phyloP scores from a whole-genome alignment of 2,888 invertebrate genomes.

The Acanthosepion esculentum region DNA sequence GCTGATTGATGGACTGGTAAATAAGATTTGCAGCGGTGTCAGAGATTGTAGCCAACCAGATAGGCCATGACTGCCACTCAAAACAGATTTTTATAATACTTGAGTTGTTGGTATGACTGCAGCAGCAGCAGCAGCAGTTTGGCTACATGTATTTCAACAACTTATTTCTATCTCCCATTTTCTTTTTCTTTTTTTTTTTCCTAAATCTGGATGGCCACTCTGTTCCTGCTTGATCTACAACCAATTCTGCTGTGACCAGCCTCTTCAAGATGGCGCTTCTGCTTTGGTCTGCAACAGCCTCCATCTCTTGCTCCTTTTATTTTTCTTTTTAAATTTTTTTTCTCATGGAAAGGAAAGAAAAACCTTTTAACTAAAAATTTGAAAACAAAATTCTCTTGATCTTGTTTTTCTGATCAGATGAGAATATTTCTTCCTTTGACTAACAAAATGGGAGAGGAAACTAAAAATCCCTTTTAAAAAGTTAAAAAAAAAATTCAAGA shows the following conservation, averaged over 20 bases:
- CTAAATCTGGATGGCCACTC: neutral
- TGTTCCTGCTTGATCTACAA: neutral
- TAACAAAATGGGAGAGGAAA: neutral
- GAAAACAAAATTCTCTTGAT: neutral
- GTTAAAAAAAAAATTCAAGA: no score
- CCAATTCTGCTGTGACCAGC: conserved; percentile 33
- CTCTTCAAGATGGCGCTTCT: conserved; percentile 3
- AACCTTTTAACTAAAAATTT: neutral
- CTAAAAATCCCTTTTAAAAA: neutral
- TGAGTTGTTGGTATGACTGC: neutral
- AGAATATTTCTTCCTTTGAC: neutral
- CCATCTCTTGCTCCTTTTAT: neutral
- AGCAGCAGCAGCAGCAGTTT: neutral
- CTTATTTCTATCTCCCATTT: neutral
- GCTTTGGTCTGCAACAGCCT: neutral
- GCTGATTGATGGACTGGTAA: conserved; percentile 2
- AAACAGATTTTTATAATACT: neutral
- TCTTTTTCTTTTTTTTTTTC: neutral
- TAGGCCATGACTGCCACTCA: neutral
- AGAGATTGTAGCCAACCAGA: neutral
- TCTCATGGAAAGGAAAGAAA: neutral
- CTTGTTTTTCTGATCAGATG: neutral
- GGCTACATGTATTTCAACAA: neutral
- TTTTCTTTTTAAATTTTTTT: neutral
- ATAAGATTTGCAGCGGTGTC: neutral